A percentile compares a stretch with the other conserved stretches of the same genome.
These are phyloP conservation scores for Craniophora ligustri DNA, from an alignment of 2,888 invertebrate species.

Conservation along the genomic window DNA sequence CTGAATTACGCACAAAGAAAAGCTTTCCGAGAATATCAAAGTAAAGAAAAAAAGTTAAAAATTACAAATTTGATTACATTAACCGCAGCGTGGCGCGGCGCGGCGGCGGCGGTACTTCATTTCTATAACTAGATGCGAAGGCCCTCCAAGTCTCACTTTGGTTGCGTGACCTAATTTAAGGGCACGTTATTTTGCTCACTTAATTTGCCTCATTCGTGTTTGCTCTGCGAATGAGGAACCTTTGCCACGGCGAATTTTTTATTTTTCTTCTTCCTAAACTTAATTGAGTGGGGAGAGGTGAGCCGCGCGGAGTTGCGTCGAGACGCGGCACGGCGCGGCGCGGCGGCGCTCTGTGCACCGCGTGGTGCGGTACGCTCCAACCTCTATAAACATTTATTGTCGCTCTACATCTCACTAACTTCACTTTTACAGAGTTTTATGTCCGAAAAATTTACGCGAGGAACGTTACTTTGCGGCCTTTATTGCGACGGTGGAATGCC, in stretches of 20 bases:
- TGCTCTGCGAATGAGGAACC: constrained; percentile 79
- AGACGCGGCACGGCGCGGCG: constrained; percentile 49
- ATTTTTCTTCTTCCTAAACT: constrained; percentile 76
- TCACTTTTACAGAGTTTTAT: constrained; percentile 87
- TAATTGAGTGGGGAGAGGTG: constrained; percentile 75
- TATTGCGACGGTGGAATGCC: constrained; percentile 83
- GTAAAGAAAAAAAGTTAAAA: constrained; percentile 69
- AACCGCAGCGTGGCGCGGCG: constrained; percentile 54
- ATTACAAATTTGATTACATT: constrained; percentile 81
- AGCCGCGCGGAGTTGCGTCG: constrained; percentile 49
- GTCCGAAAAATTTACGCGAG: constrained; percentile 87
- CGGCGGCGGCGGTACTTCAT: constrained; percentile 62
- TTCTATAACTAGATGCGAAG: constrained; percentile 70
- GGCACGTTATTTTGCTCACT: constrained; percentile 84
- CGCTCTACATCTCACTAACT: constrained; percentile 86
- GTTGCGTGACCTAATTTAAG: constrained; percentile 81
- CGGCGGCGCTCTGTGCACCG: constrained; percentile 29
- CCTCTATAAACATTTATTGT: constrained; percentile 87
- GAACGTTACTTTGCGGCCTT: constrained; percentile 78
- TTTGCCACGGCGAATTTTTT: constrained; percentile 71
- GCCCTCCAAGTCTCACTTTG: constrained; percentile 71
- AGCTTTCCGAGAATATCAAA: constrained; percentile 60
- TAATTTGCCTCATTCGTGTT: constrained; percentile 86
- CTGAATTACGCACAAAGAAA: constrained; percentile 62
- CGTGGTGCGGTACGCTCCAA: constrained; percentile 42